Base-by-base conservation (phyloP, 2,888 invertebrate genomes). In the Dasysyrphus tricinctus region DNA sequence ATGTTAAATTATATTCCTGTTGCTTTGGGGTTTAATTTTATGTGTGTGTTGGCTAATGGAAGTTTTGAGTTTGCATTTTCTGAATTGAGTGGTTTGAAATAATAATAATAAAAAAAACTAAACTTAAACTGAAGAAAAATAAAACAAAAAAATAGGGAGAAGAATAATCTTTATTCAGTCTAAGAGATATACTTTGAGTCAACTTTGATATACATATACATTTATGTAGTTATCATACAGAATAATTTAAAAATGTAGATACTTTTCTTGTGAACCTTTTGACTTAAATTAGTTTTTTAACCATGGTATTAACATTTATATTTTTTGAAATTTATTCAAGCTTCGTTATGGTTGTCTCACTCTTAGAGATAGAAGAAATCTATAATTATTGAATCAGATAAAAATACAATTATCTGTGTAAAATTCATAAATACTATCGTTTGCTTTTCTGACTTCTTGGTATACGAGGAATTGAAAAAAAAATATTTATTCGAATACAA, bases 21-120 rank as follows among this genome's bases (percentile, higher is more conserved):
- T 81, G 72, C 73, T 59, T 19, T 49, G 57, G 34, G 82, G 42
- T 72, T 61, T 24, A 24, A 42, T 39, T 42, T 24, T 39, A 7
- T 65, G 69, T 49, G 7, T 32, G 19, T 69, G 59, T 14, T 34
- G 51, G 65, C 74, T 80, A 57, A 42, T 70, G 29, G 56, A 56
- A 57, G 34, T 47, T 57, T 57, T 29, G 42, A 72, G 51, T 61
- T 61, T 61, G 24, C 39, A 44, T 57, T 74, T 61, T 63, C 6
- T 11, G 39, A 61, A 54, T 63, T 61, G 34, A 61, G 49, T 37
- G n/a, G n/a, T 59, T 61, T 16, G 32, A 32, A 63, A n/a, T 32
- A 5, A 61, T 32, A 32, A 37, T 11, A 37, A 12, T 5, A n/a
- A 29, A 8, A 29, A 63, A 29, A 24, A 63, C 5, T 19, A 39